phyloP scores from a whole-genome alignment of 1,140 invertebrate species.

The Macrobrachium rosenbergii region DNA sequence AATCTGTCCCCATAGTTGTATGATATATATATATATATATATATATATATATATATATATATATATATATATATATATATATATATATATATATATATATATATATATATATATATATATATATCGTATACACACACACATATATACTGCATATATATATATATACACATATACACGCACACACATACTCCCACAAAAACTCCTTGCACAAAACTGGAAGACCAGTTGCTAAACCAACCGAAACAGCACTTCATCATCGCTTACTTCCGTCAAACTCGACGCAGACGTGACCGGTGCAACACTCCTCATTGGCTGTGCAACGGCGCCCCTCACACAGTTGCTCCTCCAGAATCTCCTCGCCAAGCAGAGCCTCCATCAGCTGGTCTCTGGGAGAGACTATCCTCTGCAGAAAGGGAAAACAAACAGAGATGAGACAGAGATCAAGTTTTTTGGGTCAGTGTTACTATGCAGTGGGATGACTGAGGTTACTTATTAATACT shows the following conservation, averaged over 20 bases:
- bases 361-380: constrained; percentile 65
- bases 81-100: not conserved
- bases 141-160: constrained; percentile 6
- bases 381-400: constrained; percentile 63
- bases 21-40: no score
- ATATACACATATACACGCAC: constrained; percentile 7
- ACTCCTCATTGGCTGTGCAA: constrained; percentile 82
- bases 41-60: not conserved
- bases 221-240: no score
- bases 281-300: constrained; percentile 82
- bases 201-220: no score
- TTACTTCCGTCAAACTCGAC: constrained; percentile 76
- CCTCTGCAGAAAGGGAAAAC: constrained; percentile 19
- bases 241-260: no score
- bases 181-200: not conserved
- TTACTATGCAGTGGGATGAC: not conserved
- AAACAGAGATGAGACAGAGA: not conserved
- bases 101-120: not conserved
- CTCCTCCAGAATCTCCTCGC: constrained; percentile 66
- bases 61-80: not conserved
- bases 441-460: no score
- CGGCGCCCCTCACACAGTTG: constrained; percentile 67
- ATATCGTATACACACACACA: not conserved
- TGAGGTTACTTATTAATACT: no score
- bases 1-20: no score